A percentile compares a stretch with the other conserved stretches of the same genome.
Evolutionary conservation across 2,113 vertebrate genomes (phyloP).

Genomic region (Oenanthe melanoleuca): DNA sequence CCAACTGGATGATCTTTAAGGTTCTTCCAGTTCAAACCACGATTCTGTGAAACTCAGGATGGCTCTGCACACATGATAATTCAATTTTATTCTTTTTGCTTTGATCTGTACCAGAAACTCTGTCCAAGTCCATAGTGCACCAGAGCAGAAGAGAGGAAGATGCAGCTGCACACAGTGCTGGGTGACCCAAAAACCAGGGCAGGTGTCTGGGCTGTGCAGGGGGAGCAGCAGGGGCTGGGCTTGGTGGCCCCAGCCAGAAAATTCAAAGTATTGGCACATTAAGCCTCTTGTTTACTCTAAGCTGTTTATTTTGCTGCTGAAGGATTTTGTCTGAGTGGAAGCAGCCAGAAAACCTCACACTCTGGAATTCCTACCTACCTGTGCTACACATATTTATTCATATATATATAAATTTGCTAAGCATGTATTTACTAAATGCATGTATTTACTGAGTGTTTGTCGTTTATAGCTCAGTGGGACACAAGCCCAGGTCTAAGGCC

Average conservation of each 20-base stretch:
- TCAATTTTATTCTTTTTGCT: not conserved
- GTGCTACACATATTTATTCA: not conserved
- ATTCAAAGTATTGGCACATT: accelerated
- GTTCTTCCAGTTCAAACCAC: not conserved
- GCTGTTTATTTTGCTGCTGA: slow-evolving; percentile 46
- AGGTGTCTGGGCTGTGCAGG: not conserved
- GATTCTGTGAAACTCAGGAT: not conserved
- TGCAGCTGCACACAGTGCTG: not conserved
- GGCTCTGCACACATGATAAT: not conserved
- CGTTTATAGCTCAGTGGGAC: not conserved
- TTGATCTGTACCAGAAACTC: not conserved
- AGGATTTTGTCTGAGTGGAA: not conserved
- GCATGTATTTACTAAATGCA: not conserved
- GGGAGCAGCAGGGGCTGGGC: not conserved
- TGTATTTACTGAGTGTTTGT: not conserved
- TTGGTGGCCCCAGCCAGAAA: not conserved
- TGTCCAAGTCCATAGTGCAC: not conserved
- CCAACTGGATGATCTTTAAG: not conserved
- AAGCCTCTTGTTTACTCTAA: slow-evolving; percentile 27
- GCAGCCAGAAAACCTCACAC: not conserved
- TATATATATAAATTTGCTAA: not conserved
- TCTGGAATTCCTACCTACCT: not conserved
- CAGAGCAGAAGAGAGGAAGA: not conserved
- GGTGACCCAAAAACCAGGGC: not conserved
- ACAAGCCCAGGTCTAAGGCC: not conserved